Evolutionary conservation across 2,797 vertebrate species (phyloP).

Genomic region (Trematomus bernacchii): DNA sequence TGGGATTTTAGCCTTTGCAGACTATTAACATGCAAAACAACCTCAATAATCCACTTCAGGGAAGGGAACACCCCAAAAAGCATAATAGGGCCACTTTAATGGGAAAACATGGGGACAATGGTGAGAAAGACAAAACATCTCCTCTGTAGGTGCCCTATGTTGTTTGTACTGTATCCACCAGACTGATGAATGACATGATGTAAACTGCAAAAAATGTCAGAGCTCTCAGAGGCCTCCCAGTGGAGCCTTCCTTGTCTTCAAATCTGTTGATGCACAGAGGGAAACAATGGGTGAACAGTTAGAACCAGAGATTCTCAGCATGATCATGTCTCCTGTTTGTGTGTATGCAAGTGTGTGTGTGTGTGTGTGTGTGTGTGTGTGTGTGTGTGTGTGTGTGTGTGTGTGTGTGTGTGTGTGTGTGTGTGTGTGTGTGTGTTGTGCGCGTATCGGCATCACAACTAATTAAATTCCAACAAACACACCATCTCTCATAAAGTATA

Average conservation of each 20-base stretch:
- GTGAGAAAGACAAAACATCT: neutral
- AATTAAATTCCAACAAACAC: slow-evolving; percentile 35
- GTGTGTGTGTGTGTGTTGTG: neutral
- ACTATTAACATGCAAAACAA: too few relatives aligned
- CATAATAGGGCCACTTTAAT: too few relatives aligned
- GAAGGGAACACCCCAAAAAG: too few relatives aligned
- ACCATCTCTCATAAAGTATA: neutral
- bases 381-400: slow-evolving; percentile 11
- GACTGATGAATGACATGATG: slow-evolving; percentile 35
- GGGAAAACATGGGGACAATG: neutral
- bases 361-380: slow-evolving; percentile 4
- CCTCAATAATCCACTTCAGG: too few relatives aligned
- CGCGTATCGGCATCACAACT: slow-evolving; percentile 4
- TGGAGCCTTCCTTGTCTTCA: slow-evolving; percentile 26
- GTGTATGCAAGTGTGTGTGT: neutral
- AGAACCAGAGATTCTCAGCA: slow-evolving; percentile 17
- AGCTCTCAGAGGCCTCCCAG: slow-evolving; percentile 15
- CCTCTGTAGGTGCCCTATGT: neutral
- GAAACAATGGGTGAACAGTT: slow-evolving; percentile 35
- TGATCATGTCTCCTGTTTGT: slow-evolving; percentile 18
- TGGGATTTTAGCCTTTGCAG: too few relatives aligned
- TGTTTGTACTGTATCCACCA: neutral
- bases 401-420: slow-evolving; percentile 12
- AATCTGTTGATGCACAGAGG: slow-evolving; percentile 42
- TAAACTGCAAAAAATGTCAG: slow-evolving; percentile 10